These are phyloP conservation scores for Nasonovia ribisnigri DNA, from an alignment of 2,888 invertebrate species.

Conservation along the genomic window DNA sequence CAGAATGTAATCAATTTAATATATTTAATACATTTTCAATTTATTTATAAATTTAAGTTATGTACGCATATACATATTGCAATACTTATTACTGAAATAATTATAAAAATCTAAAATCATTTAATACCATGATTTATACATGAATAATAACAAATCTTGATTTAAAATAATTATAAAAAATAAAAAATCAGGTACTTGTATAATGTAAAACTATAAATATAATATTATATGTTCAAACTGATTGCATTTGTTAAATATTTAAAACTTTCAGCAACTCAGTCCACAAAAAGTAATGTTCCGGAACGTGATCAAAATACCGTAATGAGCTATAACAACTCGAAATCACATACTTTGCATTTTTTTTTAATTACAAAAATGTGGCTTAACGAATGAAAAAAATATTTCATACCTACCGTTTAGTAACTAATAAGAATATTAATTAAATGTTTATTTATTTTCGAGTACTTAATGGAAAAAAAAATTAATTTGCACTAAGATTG, in stretches of 20 bases:
- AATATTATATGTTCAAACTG: background rate
- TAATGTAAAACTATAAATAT: background rate
- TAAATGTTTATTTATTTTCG: background rate
- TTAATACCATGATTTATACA: background rate
- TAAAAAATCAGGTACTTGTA: background rate
- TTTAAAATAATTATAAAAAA: background rate
- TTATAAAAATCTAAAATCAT: background rate
- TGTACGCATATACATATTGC: background rate
- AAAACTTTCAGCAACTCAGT: background rate
- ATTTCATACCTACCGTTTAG: background rate
- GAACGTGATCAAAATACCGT: constrained; percentile 35
- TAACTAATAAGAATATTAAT: background rate
- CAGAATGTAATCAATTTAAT: background rate
- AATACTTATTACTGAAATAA: background rate
- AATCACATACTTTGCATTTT: background rate
- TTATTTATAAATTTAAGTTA: background rate
- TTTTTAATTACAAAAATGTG: constrained; percentile 14
- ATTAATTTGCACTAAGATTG: background rate
- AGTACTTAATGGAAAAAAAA: background rate
- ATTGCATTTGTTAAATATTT: constrained; percentile 13
- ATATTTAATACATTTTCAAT: background rate
- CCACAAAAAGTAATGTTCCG: constrained; percentile 19
- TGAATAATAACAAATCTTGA: background rate
- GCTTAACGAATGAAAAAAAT: background rate
- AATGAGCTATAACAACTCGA: background rate